Percentiles rank a stretch among this genome's conserved stretches.
These are phyloP conservation scores for Encarsia formosa DNA, from an alignment of 2,888 invertebrate genomes.

Conservation along the genomic window DNA sequence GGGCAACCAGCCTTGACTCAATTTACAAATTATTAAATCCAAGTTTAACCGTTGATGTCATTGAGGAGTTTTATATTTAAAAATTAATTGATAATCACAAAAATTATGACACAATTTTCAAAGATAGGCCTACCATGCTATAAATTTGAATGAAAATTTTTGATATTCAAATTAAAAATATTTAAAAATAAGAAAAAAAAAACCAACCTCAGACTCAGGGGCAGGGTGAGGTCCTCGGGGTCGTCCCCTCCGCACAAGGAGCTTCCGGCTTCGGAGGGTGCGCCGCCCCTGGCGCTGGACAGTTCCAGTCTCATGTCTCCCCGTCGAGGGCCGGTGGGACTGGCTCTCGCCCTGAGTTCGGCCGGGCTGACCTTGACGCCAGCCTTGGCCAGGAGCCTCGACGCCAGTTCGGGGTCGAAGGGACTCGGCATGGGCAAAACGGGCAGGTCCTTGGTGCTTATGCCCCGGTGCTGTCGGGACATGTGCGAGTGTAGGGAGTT, in stretches of 20 bases:
- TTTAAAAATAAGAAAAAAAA: neutral
- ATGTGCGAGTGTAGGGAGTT: constrained; percentile 91
- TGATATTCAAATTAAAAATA: neutral
- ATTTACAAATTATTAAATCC: no score
- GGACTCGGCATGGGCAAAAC: constrained; percentile 90
- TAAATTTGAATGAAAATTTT: no score
- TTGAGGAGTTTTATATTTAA: no score
- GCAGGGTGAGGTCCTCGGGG: constrained; percentile 76
- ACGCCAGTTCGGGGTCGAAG: constrained; percentile 84
- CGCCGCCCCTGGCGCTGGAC: constrained; percentile 59
- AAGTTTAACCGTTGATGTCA: no score
- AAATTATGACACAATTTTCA: neutral
- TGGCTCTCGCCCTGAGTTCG: constrained; percentile 77
- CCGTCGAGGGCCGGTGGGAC: constrained; percentile 74
- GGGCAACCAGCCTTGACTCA: no score
- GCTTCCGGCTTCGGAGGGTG: constrained; percentile 66
- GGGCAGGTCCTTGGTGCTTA: constrained; percentile 88
- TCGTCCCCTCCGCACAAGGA: constrained; percentile 76
- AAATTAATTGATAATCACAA: no score
- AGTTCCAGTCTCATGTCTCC: constrained; percentile 76
- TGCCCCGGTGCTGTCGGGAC: constrained; percentile 89
- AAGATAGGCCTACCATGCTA: no score
- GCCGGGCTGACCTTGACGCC: constrained; percentile 83
- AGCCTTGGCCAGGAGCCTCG: constrained; percentile 76
- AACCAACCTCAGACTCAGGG: constrained; percentile 54